These are phyloP conservation scores for Fopius arisanus DNA, from an alignment of 1,140 invertebrate species.

Conservation along the genomic window DNA sequence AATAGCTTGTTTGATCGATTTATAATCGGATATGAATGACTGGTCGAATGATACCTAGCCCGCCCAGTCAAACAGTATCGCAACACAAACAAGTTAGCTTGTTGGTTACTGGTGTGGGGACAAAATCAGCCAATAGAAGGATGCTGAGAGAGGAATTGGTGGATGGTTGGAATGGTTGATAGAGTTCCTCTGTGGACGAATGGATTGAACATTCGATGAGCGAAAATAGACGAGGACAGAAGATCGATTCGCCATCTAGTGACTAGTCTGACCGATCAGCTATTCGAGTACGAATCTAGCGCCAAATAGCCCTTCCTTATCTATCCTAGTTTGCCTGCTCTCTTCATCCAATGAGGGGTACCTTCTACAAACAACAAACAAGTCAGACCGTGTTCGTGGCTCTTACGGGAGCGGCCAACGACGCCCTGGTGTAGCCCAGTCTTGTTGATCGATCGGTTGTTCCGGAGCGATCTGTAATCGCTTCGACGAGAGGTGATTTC, in stretches of 20 bases:
- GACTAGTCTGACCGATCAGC: slow-evolving; percentile 8
- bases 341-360: not conserved
- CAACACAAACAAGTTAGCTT: slow-evolving; percentile 1
- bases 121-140: not conserved
- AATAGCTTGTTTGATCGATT: slow-evolving; percentile 15
- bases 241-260: slow-evolving; percentile 21
- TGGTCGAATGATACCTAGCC: not conserved
- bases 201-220: slow-evolving; percentile 22
- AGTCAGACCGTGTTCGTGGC: not conserved
- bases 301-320: not conserved
- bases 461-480: slow-evolving; percentile 9
- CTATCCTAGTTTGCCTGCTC: not conserved
- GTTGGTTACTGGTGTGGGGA: not conserved
- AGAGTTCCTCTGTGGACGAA: slow-evolving; percentile 21
- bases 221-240: slow-evolving; percentile 36
- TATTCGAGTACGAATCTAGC: not conserved
- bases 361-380: slow-evolving; percentile 20
- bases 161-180: not conserved
- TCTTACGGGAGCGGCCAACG: not conserved
- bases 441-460: slow-evolving; percentile 12
- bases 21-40: slow-evolving; percentile 10
- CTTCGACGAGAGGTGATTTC: slow-evolving; percentile 10
- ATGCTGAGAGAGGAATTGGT: not conserved
- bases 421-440: not conserved
- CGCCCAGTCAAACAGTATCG: not conserved